Evolutionary conservation across 2,888 invertebrate genomes (phyloP).

Genomic region (Pocota personata): DNA sequence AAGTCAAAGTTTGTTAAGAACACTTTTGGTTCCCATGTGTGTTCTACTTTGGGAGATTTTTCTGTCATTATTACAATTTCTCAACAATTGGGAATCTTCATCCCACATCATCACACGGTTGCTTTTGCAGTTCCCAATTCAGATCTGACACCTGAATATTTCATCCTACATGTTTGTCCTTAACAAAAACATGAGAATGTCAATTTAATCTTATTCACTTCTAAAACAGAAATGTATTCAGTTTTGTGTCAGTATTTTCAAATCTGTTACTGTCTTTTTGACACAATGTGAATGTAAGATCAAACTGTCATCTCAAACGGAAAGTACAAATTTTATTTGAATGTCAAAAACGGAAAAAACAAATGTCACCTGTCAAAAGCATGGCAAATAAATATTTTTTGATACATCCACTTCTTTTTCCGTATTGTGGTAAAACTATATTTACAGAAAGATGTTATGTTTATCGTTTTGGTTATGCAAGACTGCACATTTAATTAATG

Average conservation of each 20-base stretch:
- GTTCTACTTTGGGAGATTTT: too few relatives aligned
- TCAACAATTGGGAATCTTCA: too few relatives aligned
- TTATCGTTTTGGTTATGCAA: not conserved
- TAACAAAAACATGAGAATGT: not conserved
- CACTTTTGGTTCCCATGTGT: too few relatives aligned
- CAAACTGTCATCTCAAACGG: not conserved
- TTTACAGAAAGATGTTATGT: not conserved
- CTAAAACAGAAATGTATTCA: not conserved
- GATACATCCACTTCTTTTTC: too few relatives aligned
- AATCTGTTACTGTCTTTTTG: not conserved
- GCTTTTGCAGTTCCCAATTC: too few relatives aligned
- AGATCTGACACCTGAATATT: too few relatives aligned
- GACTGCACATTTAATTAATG: conserved; percentile 37
- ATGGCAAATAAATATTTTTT: not conserved
- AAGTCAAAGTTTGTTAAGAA: too few relatives aligned
- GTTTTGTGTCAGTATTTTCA: not conserved
- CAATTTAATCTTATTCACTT: not conserved
- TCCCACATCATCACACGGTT: too few relatives aligned
- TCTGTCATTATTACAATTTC: too few relatives aligned
- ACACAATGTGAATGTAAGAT: too few relatives aligned
- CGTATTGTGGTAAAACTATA: not conserved
- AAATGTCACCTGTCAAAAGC: not conserved
- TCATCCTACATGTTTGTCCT: not conserved
- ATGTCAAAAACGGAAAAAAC: not conserved
- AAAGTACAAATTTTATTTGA: not conserved